These are phyloP conservation scores for Sebastes minor DNA, from an alignment of 2,797 vertebrate genomes.

Conservation along the genomic window DNA sequence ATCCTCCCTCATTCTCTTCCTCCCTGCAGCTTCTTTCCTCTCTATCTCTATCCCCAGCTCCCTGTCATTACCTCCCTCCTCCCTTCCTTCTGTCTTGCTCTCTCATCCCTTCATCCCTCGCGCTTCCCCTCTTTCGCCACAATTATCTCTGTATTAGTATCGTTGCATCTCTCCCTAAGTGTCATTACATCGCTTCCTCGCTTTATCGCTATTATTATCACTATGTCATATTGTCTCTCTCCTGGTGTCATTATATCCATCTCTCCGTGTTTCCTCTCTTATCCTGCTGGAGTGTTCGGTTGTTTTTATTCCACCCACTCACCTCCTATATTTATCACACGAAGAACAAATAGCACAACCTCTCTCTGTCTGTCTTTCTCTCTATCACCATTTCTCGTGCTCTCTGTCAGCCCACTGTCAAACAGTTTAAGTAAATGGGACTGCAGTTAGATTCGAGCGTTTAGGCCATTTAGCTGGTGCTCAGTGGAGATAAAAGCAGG, in stretches of 20 bases:
- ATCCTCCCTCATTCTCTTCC: background rate
- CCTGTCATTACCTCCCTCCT: background rate
- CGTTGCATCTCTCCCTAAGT: constrained; percentile 47
- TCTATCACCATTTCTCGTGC: constrained; percentile 40
- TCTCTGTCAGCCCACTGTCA: constrained; percentile 62
- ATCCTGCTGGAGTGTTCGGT: constrained; percentile 62
- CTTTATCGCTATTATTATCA: constrained; percentile 65
- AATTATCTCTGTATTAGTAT: constrained; percentile 64
- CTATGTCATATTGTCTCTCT: constrained; percentile 67
- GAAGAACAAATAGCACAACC: constrained; percentile 74
- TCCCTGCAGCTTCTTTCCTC: constrained; percentile 19
- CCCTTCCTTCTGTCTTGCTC: constrained; percentile 20
- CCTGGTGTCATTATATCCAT: constrained; percentile 70
- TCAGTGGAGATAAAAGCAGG: constrained; percentile 57
- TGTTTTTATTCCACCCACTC: constrained; percentile 80
- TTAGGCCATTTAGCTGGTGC: constrained; percentile 43
- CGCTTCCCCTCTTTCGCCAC: constrained; percentile 31
- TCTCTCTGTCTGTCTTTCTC: constrained; percentile 64
- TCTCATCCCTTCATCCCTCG: constrained; percentile 29
- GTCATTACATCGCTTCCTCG: constrained; percentile 48
- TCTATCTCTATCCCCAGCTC: constrained; percentile 6
- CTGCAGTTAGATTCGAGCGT: constrained; percentile 47
- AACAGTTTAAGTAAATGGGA: constrained; percentile 66
- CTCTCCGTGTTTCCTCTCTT: constrained; percentile 69
- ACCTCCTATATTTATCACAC: constrained; percentile 78